phyloP scores from a whole-genome alignment of 2,797 vertebrate species.

The Lacerta bilineata region DNA sequence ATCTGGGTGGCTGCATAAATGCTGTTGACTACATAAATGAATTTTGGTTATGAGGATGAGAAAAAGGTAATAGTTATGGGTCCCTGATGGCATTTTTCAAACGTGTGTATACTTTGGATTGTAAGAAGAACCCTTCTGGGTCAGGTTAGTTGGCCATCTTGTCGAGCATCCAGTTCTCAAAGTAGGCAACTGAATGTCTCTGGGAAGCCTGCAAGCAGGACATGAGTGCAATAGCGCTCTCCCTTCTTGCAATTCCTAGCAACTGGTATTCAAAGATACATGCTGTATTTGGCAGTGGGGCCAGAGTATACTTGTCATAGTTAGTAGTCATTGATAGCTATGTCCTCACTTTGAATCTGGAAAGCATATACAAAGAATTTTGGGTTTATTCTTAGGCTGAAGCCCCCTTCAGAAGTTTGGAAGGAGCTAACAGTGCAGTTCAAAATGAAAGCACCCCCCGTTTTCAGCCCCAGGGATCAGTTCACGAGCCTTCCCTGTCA shows the following conservation, averaged over 20 bases:
- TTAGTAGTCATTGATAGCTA: no score
- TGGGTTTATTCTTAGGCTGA: conserved; percentile 77
- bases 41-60: conserved; percentile 18
- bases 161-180: no score
- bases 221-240: no score
- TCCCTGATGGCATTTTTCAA: neutral
- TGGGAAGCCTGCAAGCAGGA: no score
- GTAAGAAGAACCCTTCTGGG: no score
- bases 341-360: neutral
- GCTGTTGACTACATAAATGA: neutral
- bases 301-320: no score
- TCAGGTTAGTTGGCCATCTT: no score
- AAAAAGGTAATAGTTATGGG: neutral
- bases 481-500: conserved; percentile 81
- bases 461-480: conserved; percentile 71
- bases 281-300: no score
- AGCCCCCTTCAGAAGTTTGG: conserved; percentile 56
- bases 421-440: conserved; percentile 40
- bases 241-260: no score
- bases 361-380: neutral
- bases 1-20: neutral
- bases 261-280: no score
- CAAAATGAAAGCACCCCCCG: conserved; percentile 38
- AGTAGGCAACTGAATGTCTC: no score
- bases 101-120: neutral